These are phyloP conservation scores for Mesocentrotus franciscanus DNA, from an alignment of 53 echinoderm and acorn worm species.

Conservation along the genomic window DNA sequence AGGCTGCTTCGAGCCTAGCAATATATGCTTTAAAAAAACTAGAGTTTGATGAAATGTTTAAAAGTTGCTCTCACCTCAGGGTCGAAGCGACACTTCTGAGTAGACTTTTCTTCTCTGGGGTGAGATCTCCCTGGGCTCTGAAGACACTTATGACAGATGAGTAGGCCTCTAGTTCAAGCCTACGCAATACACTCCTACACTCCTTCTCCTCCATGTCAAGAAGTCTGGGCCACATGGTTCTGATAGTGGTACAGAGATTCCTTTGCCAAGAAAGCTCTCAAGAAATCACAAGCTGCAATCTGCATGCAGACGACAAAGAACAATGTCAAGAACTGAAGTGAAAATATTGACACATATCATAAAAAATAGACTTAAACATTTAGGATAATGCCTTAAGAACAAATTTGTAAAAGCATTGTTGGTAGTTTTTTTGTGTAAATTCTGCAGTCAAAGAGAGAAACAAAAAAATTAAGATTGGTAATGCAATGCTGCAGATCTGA, in stretches of 20 bases:
- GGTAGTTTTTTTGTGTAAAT: no score
- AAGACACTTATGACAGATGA: slow-evolving; percentile 84
- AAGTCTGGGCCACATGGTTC: slow-evolving; percentile 83
- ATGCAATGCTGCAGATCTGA: no score
- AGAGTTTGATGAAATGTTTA: not conserved
- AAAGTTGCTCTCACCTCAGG: slow-evolving; percentile 73
- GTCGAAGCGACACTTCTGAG: slow-evolving; percentile 70
- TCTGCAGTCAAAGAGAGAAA: no score
- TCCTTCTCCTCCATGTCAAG: slow-evolving; percentile 83
- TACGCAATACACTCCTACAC: slow-evolving; percentile 80
- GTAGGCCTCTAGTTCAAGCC: slow-evolving; percentile 94
- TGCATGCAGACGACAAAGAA: not conserved
- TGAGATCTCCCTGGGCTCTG: slow-evolving; percentile 89
- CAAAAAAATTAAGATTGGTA: no score
- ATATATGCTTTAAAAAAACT: no score
- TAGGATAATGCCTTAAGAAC: no score
- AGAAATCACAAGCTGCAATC: not conserved
- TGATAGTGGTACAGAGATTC: not conserved
- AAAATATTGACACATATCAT: not conserved
- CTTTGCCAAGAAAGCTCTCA: not conserved
- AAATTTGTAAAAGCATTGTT: no score
- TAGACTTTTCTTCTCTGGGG: slow-evolving; percentile 84
- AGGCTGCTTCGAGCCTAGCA: no score
- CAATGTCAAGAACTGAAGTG: not conserved
- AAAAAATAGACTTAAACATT: no score